Evolutionary conservation across 2,113 vertebrate genomes (phyloP).

Genomic region (Ascaphus truei): DNA sequence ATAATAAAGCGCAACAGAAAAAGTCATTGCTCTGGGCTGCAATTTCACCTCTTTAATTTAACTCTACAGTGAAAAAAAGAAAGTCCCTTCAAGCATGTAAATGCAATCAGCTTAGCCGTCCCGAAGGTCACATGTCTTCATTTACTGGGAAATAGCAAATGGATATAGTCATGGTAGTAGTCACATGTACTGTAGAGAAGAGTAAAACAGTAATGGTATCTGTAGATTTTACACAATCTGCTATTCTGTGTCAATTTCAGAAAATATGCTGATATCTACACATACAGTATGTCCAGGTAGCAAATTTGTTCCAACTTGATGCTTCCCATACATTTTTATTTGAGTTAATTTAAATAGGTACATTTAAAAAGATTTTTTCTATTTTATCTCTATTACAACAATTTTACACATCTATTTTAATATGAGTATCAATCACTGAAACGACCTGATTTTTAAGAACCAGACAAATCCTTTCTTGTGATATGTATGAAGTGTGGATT

Average conservation of each 20-base stretch:
- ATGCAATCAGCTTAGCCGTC: conserved; percentile 24
- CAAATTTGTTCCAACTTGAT: neutral
- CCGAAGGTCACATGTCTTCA: conserved; percentile 13
- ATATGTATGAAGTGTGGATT: conserved; percentile 16
- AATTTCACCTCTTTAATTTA: conserved; percentile 26
- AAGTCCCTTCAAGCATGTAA: conserved; percentile 24
- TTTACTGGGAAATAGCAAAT: conserved; percentile 22
- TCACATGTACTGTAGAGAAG: conserved; percentile 18
- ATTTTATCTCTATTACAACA: conserved; percentile 4
- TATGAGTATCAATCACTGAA: conserved; percentile 11
- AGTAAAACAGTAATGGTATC: conserved; percentile 8
- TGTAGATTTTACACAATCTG: neutral
- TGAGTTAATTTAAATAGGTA: no score
- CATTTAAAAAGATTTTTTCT: neutral
- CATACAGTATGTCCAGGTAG: no score
- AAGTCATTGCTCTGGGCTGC: conserved; percentile 13
- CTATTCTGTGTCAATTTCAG: neutral
- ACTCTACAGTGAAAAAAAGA: conserved; percentile 11
- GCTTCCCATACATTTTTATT: neutral
- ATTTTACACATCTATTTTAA: conserved; percentile 22
- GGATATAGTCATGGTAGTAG: conserved; percentile 5
- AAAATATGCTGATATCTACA: neutral
- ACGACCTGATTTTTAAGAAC: conserved; percentile 6
- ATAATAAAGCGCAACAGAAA: conserved; percentile 1
- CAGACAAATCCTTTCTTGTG: neutral